Conservation (phyloP, 2,797 vertebrate genomes). For the Helicolenus hilgendorfi region DNA sequence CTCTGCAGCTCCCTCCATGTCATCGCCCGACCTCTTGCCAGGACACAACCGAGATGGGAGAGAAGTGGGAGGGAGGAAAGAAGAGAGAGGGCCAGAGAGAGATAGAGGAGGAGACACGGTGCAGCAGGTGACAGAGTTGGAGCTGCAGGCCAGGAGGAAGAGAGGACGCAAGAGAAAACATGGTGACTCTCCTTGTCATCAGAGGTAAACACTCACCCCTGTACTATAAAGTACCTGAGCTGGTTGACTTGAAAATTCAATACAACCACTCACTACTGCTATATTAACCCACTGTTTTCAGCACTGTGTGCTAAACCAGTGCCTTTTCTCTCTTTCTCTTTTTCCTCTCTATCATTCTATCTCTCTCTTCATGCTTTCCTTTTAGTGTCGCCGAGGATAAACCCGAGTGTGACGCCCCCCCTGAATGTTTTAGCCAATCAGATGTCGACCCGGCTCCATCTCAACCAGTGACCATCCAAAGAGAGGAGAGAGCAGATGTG, state of each 20-base stretch:
- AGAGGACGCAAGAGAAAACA: slow-evolving; percentile 92
- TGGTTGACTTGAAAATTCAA: slow-evolving; percentile 79
- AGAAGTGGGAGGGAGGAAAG: slow-evolving; percentile 63
- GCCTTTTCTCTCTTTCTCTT: slow-evolving; percentile 83
- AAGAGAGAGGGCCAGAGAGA: slow-evolving; percentile 55
- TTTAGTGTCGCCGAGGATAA: slow-evolving; percentile 81
- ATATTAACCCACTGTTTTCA: slow-evolving; percentile 88
- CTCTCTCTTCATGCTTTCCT: slow-evolving; percentile 82
- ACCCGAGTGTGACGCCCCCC: slow-evolving; percentile 82
- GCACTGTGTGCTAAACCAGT: slow-evolving; percentile 91
- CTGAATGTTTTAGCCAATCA: slow-evolving; percentile 84
- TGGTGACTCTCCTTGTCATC: slow-evolving; percentile 81
- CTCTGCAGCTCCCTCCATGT: slow-evolving; percentile 57
- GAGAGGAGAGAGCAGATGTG: slow-evolving; percentile 91
- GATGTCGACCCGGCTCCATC: slow-evolving; percentile 82
- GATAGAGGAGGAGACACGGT: slow-evolving; percentile 56
- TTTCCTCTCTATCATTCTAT: slow-evolving; percentile 83
- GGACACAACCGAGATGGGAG: slow-evolving; percentile 63
- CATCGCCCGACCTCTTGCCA: slow-evolving; percentile 61
- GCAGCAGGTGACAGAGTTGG: slow-evolving; percentile 91
- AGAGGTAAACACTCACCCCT: slow-evolving; percentile 80
- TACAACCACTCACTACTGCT: slow-evolving; percentile 74
- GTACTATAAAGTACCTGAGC: slow-evolving; percentile 54
- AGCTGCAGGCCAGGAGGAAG: slow-evolving; percentile 92
- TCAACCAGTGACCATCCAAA: slow-evolving; percentile 85